Percentiles rank a stretch among this genome's conserved stretches.
Conservation (phyloP, 1,140 invertebrate genomes). For the Ips nitidus region DNA sequence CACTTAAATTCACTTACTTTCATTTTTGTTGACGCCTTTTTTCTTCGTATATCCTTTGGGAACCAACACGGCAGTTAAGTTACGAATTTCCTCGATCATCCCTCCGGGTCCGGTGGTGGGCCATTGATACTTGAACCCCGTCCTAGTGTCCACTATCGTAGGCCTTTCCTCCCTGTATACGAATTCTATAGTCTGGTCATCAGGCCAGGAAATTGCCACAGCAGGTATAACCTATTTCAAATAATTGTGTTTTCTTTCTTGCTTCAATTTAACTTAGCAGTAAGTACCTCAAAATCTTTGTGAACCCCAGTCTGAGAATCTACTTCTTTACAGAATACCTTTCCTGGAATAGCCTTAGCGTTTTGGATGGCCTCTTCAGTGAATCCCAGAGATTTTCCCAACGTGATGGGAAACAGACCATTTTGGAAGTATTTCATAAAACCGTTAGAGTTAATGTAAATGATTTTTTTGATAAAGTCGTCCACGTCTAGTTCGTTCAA, state of each 20-base stretch:
- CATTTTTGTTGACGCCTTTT: conserved; percentile 57
- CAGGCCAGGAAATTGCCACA: conserved; percentile 43
- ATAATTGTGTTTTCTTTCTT: neutral
- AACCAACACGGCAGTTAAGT: conserved; percentile 67
- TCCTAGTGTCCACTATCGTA: conserved; percentile 40
- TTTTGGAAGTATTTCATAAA: conserved; percentile 45
- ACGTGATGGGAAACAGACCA: conserved; percentile 40
- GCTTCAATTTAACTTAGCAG: neutral
- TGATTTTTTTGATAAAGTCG: conserved; percentile 36
- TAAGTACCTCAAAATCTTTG: conserved; percentile 32
- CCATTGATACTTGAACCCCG: conserved; percentile 60
- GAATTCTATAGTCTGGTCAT: conserved; percentile 41
- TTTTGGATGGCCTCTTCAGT: conserved; percentile 25
- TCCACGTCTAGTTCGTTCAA: conserved; percentile 25
- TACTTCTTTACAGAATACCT: conserved; percentile 43
- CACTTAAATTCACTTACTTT: conserved; percentile 45
- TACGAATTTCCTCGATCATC: conserved; percentile 65
- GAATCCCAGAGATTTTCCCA: conserved; percentile 42
- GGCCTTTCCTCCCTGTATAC: conserved; percentile 39
- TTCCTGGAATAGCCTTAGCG: conserved; percentile 40
- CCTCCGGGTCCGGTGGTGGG: conserved; percentile 61
- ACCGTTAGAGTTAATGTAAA: conserved; percentile 42
- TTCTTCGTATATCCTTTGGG: conserved; percentile 67
- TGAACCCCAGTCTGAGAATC: conserved; percentile 36
- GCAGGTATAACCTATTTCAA: conserved; percentile 43